Percentiles rank a stretch among this genome's conserved stretches.
Conservation (phyloP, 2,888 invertebrate genomes). For the Drosophila ustulata region DNA sequence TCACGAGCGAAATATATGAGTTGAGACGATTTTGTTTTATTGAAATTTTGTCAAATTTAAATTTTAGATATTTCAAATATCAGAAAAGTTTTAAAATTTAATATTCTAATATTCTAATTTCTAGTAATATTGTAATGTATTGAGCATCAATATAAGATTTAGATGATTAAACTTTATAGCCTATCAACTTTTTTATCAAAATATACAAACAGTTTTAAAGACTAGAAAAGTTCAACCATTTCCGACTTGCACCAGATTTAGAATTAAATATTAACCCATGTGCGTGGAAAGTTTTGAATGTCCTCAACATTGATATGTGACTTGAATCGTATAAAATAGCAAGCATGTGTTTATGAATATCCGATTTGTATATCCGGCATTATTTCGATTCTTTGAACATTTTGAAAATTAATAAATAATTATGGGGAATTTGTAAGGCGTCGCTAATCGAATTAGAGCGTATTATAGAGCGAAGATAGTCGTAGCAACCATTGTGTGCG, state of each 20-base stretch:
- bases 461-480: not conserved
- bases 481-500: constrained; percentile 31
- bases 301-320: constrained; percentile 19
- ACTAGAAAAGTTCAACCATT: not conserved
- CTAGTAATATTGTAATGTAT: too few species aligned
- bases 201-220: not conserved
- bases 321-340: not conserved
- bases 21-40: too few species aligned
- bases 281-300: constrained; percentile 52
- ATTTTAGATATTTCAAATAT: too few species aligned
- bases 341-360: constrained; percentile 8
- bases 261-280: not conserved
- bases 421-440: constrained; percentile 48
- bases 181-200: not conserved
- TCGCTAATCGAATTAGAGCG: constrained; percentile 69
- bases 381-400: constrained; percentile 10
- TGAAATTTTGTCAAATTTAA: too few species aligned
- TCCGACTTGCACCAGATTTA: not conserved
- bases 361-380: constrained; percentile 25
- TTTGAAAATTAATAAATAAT: constrained; percentile 50
- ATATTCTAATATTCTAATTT: too few species aligned
- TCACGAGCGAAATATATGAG: too few species aligned
- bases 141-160: too few species aligned
- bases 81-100: too few species aligned
- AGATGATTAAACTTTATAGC: not conserved